Evolutionary conservation across 2,888 invertebrate species (phyloP).

Genomic region (Thalpophila matura): DNA sequence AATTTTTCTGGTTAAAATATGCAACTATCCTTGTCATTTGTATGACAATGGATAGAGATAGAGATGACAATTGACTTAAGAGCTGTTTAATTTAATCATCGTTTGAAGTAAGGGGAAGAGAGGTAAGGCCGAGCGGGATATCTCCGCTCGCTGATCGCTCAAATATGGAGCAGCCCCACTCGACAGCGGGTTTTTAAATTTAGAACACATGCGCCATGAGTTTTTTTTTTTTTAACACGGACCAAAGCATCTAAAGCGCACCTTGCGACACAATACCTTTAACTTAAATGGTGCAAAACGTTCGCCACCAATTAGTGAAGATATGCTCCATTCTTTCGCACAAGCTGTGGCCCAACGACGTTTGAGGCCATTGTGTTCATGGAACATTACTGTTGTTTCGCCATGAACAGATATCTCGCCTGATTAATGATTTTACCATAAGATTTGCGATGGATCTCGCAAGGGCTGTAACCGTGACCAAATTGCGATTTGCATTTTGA

Average conservation of each 20-base stretch:
- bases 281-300: conserved; percentile 77
- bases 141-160: too few species aligned
- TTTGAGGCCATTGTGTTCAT: conserved; percentile 80
- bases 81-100: too few species aligned
- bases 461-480: conserved; percentile 65
- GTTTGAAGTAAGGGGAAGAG: too few species aligned
- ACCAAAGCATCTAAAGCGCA: conserved; percentile 27
- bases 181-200: too few species aligned
- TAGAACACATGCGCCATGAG: too few species aligned
- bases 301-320: conserved; percentile 72
- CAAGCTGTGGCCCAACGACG: conserved; percentile 46
- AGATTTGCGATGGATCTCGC: conserved; percentile 76
- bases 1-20: too few species aligned
- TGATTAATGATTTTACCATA: conserved; percentile 88
- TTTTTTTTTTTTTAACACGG: conserved; percentile 20
- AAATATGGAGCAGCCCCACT: too few species aligned
- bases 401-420: conserved; percentile 73
- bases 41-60: too few species aligned
- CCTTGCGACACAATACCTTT: conserved; percentile 51
- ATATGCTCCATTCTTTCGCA: conserved; percentile 71
- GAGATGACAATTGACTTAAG: too few species aligned
- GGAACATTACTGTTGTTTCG: conserved; percentile 77
- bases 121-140: too few species aligned
- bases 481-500: conserved; percentile 48
- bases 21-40: too few species aligned